Percentiles rank a stretch among this genome's conserved stretches.
Evolutionary conservation across 2,888 invertebrate genomes (phyloP).

Genomic region (Nomada flava): DNA sequence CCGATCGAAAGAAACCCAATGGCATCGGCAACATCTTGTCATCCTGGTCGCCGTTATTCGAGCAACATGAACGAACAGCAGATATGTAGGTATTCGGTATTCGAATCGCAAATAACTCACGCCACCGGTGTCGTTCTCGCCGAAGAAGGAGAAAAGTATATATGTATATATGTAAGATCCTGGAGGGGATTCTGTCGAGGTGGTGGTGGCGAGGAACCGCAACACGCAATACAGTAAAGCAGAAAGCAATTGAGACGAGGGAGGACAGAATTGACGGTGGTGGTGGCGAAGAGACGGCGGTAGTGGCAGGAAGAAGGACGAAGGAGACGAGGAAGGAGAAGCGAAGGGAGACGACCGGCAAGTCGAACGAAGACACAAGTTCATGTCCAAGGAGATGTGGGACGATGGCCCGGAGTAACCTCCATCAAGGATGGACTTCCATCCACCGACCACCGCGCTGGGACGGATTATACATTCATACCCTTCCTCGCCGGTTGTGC

Average conservation of each 20-base stretch:
- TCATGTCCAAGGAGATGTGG: slow-evolving; percentile 82
- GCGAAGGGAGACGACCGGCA: slow-evolving; percentile 69
- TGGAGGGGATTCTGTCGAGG: slow-evolving; percentile 19
- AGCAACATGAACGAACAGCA: neutral
- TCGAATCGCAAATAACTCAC: slow-evolving; percentile 36
- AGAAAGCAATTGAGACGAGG: slow-evolving; percentile 34
- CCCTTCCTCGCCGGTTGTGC: slow-evolving; percentile 68
- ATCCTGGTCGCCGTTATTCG: slow-evolving; percentile 8
- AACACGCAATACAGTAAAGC: neutral
- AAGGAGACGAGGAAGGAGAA: slow-evolving; percentile 68
- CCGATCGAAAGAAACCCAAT: too few species aligned
- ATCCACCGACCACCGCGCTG: slow-evolving; percentile 67
- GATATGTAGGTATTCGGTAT: slow-evolving; percentile 28
- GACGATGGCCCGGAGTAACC: slow-evolving; percentile 83
- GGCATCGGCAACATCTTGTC: too few species aligned
- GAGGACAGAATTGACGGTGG: slow-evolving; percentile 37
- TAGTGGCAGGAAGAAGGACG: slow-evolving; percentile 72
- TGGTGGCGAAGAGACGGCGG: slow-evolving; percentile 45
- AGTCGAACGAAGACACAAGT: slow-evolving; percentile 80
- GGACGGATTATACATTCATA: slow-evolving; percentile 65
- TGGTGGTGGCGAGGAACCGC: slow-evolving; percentile 23
- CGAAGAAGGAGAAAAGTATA: slow-evolving; percentile 59
- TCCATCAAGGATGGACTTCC: slow-evolving; percentile 83
- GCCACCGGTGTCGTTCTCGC: slow-evolving; percentile 23
- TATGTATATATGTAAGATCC: neutral